A percentile compares a stretch with the other conserved stretches of the same genome.
phyloP scores from a whole-genome alignment of 2,888 invertebrate genomes.

The Cynaeus angustus region DNA sequence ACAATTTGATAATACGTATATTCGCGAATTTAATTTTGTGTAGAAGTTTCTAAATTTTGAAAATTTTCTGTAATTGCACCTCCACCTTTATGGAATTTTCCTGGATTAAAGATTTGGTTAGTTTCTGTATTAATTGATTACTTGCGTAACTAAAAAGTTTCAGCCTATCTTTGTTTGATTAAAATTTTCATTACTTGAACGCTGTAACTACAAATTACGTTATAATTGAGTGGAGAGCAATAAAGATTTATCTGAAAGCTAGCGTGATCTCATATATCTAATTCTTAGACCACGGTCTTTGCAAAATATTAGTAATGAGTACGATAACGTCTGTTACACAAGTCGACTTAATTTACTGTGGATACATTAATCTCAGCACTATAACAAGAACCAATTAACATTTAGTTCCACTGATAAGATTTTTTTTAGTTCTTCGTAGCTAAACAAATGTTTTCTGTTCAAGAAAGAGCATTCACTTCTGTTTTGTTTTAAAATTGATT shows the following conservation, averaged over 20 bases:
- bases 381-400: slow-evolving; percentile 41
- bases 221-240: slow-evolving; percentile 9
- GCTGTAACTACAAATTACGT: background rate
- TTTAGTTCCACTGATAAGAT: slow-evolving; percentile 36
- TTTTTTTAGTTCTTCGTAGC: slow-evolving; percentile 49
- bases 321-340: slow-evolving; percentile 27
- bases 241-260: slow-evolving; percentile 29
- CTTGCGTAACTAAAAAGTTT: background rate
- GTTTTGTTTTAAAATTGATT: slow-evolving; percentile 58
- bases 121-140: too few species aligned
- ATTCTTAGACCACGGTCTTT: slow-evolving; percentile 16
- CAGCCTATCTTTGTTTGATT: background rate
- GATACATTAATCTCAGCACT: slow-evolving; percentile 26
- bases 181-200: slow-evolving; percentile 2
- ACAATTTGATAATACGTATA: too few species aligned
- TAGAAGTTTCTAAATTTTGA: too few species aligned
- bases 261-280: slow-evolving; percentile 23
- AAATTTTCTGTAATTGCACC: too few species aligned
- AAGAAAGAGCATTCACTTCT: slow-evolving; percentile 54
- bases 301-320: slow-evolving; percentile 30
- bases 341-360: slow-evolving; percentile 26
- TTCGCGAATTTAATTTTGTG: too few species aligned
- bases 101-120: too few species aligned
- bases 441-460: slow-evolving; percentile 58
- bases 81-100: too few species aligned